Evolutionary conservation across 2,113 vertebrate genomes (phyloP).

Genomic region (Marcusenius ussheri): DNA sequence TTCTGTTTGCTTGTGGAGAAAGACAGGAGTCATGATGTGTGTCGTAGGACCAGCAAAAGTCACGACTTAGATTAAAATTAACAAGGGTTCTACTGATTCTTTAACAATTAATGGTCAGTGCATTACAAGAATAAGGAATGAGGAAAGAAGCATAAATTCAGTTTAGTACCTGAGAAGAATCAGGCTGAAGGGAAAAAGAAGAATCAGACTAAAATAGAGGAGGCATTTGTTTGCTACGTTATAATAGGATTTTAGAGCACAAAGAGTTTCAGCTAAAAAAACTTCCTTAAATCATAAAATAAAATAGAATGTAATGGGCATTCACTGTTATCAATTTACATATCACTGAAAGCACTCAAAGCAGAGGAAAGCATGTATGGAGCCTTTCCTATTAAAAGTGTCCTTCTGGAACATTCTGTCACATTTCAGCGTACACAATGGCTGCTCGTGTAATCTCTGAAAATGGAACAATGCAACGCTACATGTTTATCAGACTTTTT

Average conservation of each 20-base stretch:
- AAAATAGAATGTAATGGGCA: neutral
- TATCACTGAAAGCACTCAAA: neutral
- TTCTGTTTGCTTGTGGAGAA: neutral
- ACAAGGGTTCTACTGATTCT: conserved; percentile 49
- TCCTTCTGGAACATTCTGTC: neutral
- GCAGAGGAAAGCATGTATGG: neutral
- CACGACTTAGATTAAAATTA: conserved; percentile 47
- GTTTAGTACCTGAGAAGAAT: conserved; percentile 1
- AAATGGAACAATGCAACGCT: conserved; percentile 37
- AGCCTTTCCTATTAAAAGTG: neutral
- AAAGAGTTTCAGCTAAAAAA: neutral
- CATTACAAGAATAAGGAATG: conserved; percentile 32
- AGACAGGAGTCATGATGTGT: neutral
- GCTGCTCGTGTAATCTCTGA: conserved; percentile 26
- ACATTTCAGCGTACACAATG: conserved; percentile 33
- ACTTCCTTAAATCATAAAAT: neutral
- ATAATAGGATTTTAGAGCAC: neutral
- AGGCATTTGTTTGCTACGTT: neutral
- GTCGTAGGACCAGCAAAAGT: neutral
- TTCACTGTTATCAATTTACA: neutral
- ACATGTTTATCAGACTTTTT: conserved; percentile 7
- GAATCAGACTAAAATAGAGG: neutral
- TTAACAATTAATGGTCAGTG: conserved; percentile 60
- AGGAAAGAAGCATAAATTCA: neutral
- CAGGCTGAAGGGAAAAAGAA: neutral